Evolutionary conservation across 2,888 invertebrate species (phyloP), one percentile per base, ranked within the genome.

Genomic region (Aporophyla lueneburgensis): DNA sequence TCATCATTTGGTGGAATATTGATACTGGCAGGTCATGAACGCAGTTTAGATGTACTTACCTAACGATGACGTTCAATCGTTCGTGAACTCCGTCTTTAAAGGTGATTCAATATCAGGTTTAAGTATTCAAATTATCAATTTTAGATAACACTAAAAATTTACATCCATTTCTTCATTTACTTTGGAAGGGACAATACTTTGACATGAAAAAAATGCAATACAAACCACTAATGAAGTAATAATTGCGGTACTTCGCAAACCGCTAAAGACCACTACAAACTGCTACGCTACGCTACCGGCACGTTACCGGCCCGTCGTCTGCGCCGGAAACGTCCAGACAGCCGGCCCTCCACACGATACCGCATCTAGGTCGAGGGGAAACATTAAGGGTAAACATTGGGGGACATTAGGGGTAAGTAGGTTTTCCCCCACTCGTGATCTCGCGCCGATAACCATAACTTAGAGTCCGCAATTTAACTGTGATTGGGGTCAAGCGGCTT

Each of bases 341-440:
- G 54, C 27, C 21, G 53, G 49, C 63, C 53, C 76, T 59, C 65
- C 54, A 56, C 76, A 61, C 81, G 80, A 83, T 78, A 79, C 79
- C 74, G 49, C 76, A 87, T 86, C 84, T 87, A 87, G 87, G 87
- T 86, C 89, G 87, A 78, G 75, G 76, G 86, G 76, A 84, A 84
- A 78, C 79, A 61, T 61, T 75, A 76, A 33, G 63, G 69, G 71
- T 63, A 81, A 83, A 76, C 71, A 71, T 71, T 51, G 56, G 19
- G 65, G 78, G 14, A 24, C 56, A 62, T 68, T 72, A 51, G 49
- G 70, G 81, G 76, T 40, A 56, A 70, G 67, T 24, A 51, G 58
- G 27, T 77, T 62, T 65, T 46, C 43, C 43, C 43, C 78, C 62
- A 51, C 74, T 78, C 53, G 19, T 65, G 83, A 83, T 86, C 73